phyloP scores from a whole-genome alignment of 2,888 invertebrate genomes.

The Parnassius mnemosyne region DNA sequence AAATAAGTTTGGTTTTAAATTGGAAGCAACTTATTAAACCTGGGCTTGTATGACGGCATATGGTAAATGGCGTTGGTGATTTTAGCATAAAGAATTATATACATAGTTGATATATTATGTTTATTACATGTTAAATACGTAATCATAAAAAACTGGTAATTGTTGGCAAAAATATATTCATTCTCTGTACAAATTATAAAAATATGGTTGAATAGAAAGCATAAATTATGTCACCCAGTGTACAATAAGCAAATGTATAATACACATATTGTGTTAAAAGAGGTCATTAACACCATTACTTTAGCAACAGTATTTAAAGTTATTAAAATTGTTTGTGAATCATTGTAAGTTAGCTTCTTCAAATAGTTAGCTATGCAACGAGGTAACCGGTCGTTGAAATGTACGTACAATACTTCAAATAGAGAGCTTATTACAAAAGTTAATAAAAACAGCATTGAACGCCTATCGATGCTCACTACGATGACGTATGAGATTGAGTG shows the following conservation, averaged over 20 bases:
- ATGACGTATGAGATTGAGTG: slow-evolving; percentile 27
- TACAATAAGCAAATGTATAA: too few species aligned
- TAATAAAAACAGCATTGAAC: slow-evolving; percentile 19
- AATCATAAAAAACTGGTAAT: background rate
- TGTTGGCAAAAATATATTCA: background rate
- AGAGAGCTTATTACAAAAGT: slow-evolving; percentile 25
- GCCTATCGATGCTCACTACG: slow-evolving; percentile 21
- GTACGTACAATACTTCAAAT: slow-evolving; percentile 21
- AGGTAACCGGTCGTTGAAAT: slow-evolving; percentile 19
- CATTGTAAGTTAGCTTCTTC: background rate
- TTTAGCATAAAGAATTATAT: background rate
- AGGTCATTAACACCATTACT: too few species aligned
- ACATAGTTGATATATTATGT: too few species aligned
- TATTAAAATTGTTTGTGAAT: background rate
- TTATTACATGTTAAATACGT: slow-evolving; percentile 1
- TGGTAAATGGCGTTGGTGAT: slow-evolving; percentile 38
- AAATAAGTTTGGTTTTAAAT: slow-evolving; percentile 75
- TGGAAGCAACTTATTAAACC: slow-evolving; percentile 70
- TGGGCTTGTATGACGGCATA: slow-evolving; percentile 56
- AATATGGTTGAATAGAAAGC: too few species aligned
- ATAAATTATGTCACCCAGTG: too few species aligned
- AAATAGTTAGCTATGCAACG: slow-evolving; percentile 13
- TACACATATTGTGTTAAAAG: too few species aligned
- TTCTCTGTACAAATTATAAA: too few species aligned
- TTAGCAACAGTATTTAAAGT: background rate